These are phyloP conservation scores for Climacteris rufus DNA, from an alignment of 2,113 vertebrate species.

Conservation along the genomic window DNA sequence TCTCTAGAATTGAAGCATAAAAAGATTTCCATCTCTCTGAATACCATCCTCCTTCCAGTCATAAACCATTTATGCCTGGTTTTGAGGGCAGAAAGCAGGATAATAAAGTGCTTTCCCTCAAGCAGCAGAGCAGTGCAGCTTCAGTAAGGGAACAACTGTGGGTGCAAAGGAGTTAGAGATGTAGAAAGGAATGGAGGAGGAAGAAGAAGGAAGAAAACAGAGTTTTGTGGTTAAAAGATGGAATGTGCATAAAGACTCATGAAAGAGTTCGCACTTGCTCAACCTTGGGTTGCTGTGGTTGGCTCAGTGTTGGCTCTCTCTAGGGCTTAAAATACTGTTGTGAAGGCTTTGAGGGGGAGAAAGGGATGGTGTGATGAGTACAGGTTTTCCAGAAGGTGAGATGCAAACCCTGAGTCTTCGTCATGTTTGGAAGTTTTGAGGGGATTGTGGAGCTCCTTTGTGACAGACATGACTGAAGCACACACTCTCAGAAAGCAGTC, in stretches of 20 bases:
- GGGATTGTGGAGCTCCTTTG: not conserved
- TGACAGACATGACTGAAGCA: accelerated
- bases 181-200: not conserved
- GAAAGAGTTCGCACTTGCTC: not conserved
- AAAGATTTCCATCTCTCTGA: not conserved
- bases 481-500: not conserved
- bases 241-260: not conserved
- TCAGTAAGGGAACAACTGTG: not conserved
- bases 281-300: not conserved
- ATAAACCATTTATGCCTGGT: not conserved
- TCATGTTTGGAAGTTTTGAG: not conserved
- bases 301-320: not conserved
- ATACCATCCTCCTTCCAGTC: not conserved
- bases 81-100: not conserved
- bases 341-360: not conserved
- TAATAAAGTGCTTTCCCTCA: not conserved
- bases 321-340: not conserved
- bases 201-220: not conserved
- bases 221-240: not conserved
- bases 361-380: not conserved
- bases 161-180: not conserved
- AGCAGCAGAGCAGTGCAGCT: not conserved
- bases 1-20: not conserved
- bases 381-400: not conserved
- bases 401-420: not conserved